These are phyloP conservation scores for Drosophila koepferae DNA, from an alignment of 2,888 invertebrate genomes.

Conservation along the genomic window DNA sequence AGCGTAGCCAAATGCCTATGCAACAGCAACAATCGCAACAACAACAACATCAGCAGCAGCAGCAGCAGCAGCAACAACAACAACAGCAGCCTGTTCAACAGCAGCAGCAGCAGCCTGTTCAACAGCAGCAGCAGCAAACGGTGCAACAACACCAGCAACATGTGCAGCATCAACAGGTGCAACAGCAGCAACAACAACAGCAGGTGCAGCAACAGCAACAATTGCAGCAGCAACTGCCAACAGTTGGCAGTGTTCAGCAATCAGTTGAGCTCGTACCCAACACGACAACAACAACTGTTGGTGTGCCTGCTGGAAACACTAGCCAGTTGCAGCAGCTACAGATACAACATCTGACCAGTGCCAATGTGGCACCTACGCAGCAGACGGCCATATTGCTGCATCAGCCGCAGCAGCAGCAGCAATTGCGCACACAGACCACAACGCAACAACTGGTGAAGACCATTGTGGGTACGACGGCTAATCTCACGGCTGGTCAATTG, in stretches of 20 bases:
- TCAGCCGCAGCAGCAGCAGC: conserved; percentile 58
- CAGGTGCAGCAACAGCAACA: conserved; percentile 73
- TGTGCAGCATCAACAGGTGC: conserved; percentile 69
- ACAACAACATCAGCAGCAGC: conserved; percentile 46
- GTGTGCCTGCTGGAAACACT: conserved; percentile 51
- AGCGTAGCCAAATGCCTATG: conserved; percentile 86
- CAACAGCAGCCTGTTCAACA: conserved; percentile 38
- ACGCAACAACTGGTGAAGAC: conserved; percentile 84
- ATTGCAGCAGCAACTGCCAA: conserved; percentile 61
- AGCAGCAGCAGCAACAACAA: conserved; percentile 43
- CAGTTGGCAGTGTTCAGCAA: conserved; percentile 49
- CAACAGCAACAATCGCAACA: conserved; percentile 80
- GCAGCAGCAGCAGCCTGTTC: conserved; percentile 80
- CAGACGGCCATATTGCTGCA: conserved; percentile 82
- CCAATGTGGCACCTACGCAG: conserved; percentile 61
- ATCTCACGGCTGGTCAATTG: conserved; percentile 85
- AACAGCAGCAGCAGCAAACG: conserved; percentile 64
- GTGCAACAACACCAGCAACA: conserved; percentile 50
- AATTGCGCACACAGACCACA: conserved; percentile 54
- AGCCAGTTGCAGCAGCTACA: conserved; percentile 79
- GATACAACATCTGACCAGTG: conserved; percentile 74
- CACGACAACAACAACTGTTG: conserved; percentile 53
- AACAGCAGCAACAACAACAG: conserved; percentile 25
- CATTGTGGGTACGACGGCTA: conserved; percentile 80
- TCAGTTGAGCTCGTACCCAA: conserved; percentile 59